A percentile compares a stretch with the other conserved stretches of the same genome.
phyloP scores from a whole-genome alignment of 2,888 invertebrate species.

The Tortricodes alternella region DNA sequence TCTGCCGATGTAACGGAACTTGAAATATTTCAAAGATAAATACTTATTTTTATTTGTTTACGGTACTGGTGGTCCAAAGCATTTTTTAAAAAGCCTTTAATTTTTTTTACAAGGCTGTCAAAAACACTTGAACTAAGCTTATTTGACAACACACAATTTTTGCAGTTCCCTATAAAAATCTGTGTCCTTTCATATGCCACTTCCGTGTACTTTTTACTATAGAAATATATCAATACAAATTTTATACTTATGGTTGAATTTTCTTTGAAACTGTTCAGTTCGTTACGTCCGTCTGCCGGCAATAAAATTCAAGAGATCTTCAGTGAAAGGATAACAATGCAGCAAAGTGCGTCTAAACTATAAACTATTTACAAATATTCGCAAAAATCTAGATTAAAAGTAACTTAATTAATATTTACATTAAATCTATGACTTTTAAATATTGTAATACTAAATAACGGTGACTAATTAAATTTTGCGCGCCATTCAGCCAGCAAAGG shows the following conservation, averaged over 20 bases:
- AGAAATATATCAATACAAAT: neutral
- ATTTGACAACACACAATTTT: slow-evolving; percentile 71
- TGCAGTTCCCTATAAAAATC: slow-evolving; percentile 78
- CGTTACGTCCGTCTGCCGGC: slow-evolving; percentile 69
- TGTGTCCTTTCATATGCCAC: slow-evolving; percentile 52
- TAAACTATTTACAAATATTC: slow-evolving; percentile 53
- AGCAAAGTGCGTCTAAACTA: slow-evolving; percentile 62
- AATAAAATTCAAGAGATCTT: slow-evolving; percentile 81
- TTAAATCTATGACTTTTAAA: slow-evolving; percentile 71
- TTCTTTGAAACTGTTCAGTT: slow-evolving; percentile 62
- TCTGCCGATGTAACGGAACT: slow-evolving; percentile 73
- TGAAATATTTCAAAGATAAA: slow-evolving; percentile 57
- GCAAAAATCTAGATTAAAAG: slow-evolving; percentile 40
- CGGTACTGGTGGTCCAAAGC: slow-evolving; percentile 59
- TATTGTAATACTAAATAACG: slow-evolving; percentile 72
- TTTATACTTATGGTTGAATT: slow-evolving; percentile 20
- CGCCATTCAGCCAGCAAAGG: slow-evolving; percentile 40
- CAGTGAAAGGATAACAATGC: slow-evolving; percentile 81
- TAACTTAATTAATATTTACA: slow-evolving; percentile 46
- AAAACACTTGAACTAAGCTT: slow-evolving; percentile 62
- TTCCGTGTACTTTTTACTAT: neutral
- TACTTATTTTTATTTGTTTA: slow-evolving; percentile 29
- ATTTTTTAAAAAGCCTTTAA: slow-evolving; percentile 74
- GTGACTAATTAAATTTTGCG: slow-evolving; percentile 61
- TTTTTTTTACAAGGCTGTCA: slow-evolving; percentile 64